Evolutionary conservation across 2,797 vertebrate species (phyloP).

Genomic region (Betta splendens): DNA sequence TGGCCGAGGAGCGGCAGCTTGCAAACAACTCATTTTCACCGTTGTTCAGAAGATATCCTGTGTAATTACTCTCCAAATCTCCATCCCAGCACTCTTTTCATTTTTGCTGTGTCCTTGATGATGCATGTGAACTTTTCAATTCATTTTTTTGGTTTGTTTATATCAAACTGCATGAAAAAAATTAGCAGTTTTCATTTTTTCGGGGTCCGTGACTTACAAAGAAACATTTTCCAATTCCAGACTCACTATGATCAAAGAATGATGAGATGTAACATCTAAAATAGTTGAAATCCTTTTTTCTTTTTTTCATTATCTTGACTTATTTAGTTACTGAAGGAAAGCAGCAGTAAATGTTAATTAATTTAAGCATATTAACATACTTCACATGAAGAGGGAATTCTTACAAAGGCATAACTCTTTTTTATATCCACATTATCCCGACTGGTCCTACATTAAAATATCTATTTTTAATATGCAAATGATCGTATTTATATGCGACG

Average conservation of each 20-base stretch:
- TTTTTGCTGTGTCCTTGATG: slow-evolving; percentile 12
- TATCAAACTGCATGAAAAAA: slow-evolving; percentile 6
- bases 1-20: slow-evolving; percentile 45
- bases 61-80: slow-evolving; percentile 44
- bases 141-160: slow-evolving; percentile 1
- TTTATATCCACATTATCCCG: not conserved
- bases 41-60: slow-evolving; percentile 53
- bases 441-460: slow-evolving; percentile 10
- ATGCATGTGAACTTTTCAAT: slow-evolving; percentile 10
- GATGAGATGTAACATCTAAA: slow-evolving; percentile 4
- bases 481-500: not conserved
- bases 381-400: slow-evolving; percentile 18
- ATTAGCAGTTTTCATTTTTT: not conserved
- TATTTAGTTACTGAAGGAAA: slow-evolving; percentile 12
- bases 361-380: slow-evolving; percentile 31
- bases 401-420: slow-evolving; percentile 4
- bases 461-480: slow-evolving; percentile 23
- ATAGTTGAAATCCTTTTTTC: slow-evolving; percentile 8
- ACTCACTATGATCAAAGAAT: slow-evolving; percentile 12
- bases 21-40: slow-evolving; percentile 53
- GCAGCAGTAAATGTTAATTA: slow-evolving; percentile 14
- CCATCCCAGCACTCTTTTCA: slow-evolving; percentile 9
- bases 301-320: slow-evolving; percentile 22
- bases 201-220: not conserved
- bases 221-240: not conserved